Conservation (phyloP, 2,797 vertebrate species). For the Salmo trutta region DNA sequence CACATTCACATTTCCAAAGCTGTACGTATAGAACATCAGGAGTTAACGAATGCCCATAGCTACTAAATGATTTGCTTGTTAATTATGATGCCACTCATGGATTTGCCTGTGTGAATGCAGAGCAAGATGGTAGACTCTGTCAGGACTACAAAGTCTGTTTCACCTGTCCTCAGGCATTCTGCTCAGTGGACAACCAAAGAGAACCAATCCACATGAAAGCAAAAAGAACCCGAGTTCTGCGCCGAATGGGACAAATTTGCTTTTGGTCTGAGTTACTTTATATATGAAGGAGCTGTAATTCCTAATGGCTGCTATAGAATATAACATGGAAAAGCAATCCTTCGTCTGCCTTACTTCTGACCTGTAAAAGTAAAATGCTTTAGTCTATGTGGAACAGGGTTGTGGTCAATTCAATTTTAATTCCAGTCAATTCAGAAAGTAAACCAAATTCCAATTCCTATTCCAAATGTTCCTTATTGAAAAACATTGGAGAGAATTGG, state of each 20-base stretch:
- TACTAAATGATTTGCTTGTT: not conserved
- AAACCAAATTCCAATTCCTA: no score
- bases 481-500: no score
- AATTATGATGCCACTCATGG: constrained; percentile 56
- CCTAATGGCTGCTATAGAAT: not conserved
- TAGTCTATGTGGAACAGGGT: no score
- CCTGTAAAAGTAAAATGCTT: not conserved
- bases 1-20: no score
- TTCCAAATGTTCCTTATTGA: no score
- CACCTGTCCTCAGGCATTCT: constrained; percentile 46
- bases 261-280: not conserved
- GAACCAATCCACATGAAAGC: no score
- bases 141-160: constrained; percentile 60
- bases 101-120: constrained; percentile 54
- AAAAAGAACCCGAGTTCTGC: not conserved
- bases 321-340: not conserved
- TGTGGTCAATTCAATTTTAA: no score
- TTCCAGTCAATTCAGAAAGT: no score
- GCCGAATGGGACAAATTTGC: not conserved
- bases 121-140: constrained; percentile 46
- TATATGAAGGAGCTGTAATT: not conserved
- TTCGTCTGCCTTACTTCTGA: no score
- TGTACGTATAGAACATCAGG: no score
- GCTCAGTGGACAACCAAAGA: constrained; percentile 12
- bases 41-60: no score